Base-by-base conservation (phyloP, 2,888 invertebrate genomes). In the Neocrepidodera transversa region DNA sequence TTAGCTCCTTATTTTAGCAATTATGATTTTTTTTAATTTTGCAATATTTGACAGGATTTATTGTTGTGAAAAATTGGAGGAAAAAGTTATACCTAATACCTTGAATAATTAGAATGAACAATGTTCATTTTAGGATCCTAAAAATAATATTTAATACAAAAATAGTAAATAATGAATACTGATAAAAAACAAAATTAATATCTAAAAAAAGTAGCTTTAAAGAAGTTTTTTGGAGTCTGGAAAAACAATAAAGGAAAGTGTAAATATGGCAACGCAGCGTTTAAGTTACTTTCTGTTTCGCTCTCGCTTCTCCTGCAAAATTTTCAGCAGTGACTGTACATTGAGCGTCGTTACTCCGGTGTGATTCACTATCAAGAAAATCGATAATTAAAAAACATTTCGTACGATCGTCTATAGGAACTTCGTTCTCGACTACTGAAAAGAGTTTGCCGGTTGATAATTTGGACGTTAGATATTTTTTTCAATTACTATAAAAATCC, bases 291-390 rank as follows among this genome's bases (percentile, higher is more conserved):
- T 54, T 45, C 54, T 11, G 47, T 55, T 55, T 55, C 55, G 20
- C 53, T 50, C 50, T 28, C 60, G 38, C 18, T 53, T 54, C 35
- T 57, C 55, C 42, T 57, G 65, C 63, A 58, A 63, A 61, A 63
- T 57, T 61, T 63, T 55, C 61, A 58, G 60, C 63, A 49, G 52
- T 49, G 62, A 62, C 58, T 60, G 60, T 63, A 59, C 59, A 35
- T 45, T 53, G 53, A 49, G 58, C 62, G 61, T 61, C 59, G 57
- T 58, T 60, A 48, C 59, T 60, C 54, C 35, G 60, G 62, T 59
- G 56, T 66, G 66, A 66, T 59, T 66, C 66, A 66, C 63, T 58
- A 66, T 64, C 55, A 56, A 58, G 63, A 56, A 66, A 66, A 66
- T 66, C 66, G 62, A 66, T 66, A 66, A 54, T 58, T 56, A 61